Base-by-base conservation (phyloP, 2,797 vertebrate genomes). In the Acanthurus leucopareius region DNA sequence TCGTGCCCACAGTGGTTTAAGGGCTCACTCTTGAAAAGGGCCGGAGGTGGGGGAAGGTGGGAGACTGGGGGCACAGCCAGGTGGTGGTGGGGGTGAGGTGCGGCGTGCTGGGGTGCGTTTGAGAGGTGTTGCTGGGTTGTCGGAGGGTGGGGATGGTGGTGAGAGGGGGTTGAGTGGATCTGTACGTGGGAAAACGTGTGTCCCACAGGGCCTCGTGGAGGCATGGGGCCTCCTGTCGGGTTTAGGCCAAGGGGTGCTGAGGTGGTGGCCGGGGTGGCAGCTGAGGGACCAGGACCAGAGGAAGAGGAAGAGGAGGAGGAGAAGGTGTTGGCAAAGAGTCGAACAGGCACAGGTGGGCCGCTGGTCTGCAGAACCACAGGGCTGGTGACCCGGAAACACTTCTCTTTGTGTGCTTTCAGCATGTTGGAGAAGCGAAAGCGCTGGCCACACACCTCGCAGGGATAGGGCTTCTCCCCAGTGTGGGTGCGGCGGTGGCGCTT, bases 371-470 rank as follows among this genome's bases (percentile, higher is more conserved):
- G 94, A 4, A 95, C 96, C 87, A 97, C 96, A 0, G 97, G 97
- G 92, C 97, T 98, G 91, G 97, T 98, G 88, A 99, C 98, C 65
- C 97, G 96, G 91, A 98, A 99, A 90, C 97, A 99, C 93, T 98
- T 98, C 95, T 99, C 97, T 85, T 97, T 96, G 95, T 99, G 98
- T 0, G 97, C 97, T 92, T 99, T 99, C 10, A 99, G 97, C 98
- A 99, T 99, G 95, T 99, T 99, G 94, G 98, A 99, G 95, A 99
- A 99, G 87, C 98, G 97, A 89, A 99, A 99, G 48, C 98, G 97
- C 93, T 98, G 97, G 79, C 97, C 97, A 2, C 98, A 99, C 84
- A 98, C 97, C 4, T 99, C 98, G 16, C 98, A 99, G 0, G 98
- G 97, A 60, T 99, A 99, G 38, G 98, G 98, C 94, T 99, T 99